phyloP scores from a whole-genome alignment of 1,140 invertebrate genomes.

The Zaprionus ornatus region DNA sequence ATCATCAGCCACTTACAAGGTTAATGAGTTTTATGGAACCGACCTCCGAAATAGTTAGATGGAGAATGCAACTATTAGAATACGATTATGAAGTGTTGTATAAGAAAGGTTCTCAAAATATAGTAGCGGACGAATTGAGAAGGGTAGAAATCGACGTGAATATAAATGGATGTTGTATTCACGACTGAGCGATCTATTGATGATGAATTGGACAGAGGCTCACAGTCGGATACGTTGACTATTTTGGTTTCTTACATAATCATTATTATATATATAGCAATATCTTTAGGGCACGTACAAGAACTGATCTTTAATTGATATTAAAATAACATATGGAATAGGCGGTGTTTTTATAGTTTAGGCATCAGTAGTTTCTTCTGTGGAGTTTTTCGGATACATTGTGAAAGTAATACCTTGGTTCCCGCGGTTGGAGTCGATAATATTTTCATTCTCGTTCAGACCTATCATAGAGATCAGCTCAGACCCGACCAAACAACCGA shows the following conservation, averaged over 20 bases:
- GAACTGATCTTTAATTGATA: conserved; percentile 92
- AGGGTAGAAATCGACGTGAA: too few species aligned
- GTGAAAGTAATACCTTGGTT: conserved; percentile 99
- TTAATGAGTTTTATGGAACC: too few species aligned
- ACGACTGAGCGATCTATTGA: conserved; percentile 97
- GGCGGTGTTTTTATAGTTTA: conserved; percentile 96
- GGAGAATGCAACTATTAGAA: too few species aligned
- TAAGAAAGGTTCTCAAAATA: too few species aligned
- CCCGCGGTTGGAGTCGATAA: conserved; percentile 99
- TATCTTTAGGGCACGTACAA: conserved; percentile 94
- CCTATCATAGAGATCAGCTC: conserved; percentile 89
- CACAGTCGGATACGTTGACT: conserved; percentile 94
- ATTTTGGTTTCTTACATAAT: conserved; percentile 97
- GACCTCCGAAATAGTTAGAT: too few species aligned
- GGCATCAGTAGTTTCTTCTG: conserved; percentile 94
- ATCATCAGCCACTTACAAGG: too few species aligned
- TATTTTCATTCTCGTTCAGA: conserved; percentile 99
- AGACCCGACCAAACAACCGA: conserved; percentile 90
- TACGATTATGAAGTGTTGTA: conserved; percentile 90
- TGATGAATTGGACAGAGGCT: conserved; percentile 96
- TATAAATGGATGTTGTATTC: conserved; percentile 95
- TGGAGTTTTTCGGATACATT: conserved; percentile 97
- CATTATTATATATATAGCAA: conserved; percentile 98
- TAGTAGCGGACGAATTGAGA: too few species aligned
- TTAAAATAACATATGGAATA: conserved; percentile 96